These are phyloP conservation scores for Periphyllus acericola DNA, from an alignment of 2,888 invertebrate genomes.

Conservation along the genomic window DNA sequence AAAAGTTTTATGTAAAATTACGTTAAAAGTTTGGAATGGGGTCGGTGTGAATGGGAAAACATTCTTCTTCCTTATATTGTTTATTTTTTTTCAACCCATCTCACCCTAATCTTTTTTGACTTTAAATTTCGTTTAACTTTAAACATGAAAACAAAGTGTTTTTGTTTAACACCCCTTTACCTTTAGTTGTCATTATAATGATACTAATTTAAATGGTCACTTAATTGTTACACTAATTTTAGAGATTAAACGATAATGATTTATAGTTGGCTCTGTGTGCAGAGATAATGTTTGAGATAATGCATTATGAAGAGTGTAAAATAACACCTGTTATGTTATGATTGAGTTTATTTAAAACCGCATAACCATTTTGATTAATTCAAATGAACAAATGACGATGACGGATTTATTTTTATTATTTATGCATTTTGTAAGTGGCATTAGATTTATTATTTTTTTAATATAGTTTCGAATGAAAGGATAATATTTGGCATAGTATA, in stretches of 20 bases:
- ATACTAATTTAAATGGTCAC: conserved; percentile 22
- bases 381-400: not conserved
- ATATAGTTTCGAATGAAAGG: too few species aligned
- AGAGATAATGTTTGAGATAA: not conserved
- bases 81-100: conserved; percentile 33
- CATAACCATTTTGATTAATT: not conserved
- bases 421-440: not conserved
- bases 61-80: conserved; percentile 40
- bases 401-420: not conserved
- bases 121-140: conserved; percentile 45
- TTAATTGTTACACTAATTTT: conserved; percentile 1
- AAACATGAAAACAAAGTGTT: conserved; percentile 45
- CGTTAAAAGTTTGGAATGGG: conserved; percentile 38
- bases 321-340: not conserved
- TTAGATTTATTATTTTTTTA: too few species aligned
- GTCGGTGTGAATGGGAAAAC: conserved; percentile 29
- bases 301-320: not conserved
- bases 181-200: conserved; percentile 3
- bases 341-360: not conserved
- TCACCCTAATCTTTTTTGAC: conserved; percentile 51
- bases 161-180: conserved; percentile 6
- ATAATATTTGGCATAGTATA: too few species aligned
- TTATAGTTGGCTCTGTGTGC: not conserved
- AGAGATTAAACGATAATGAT: conserved; percentile 11
- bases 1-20: conserved; percentile 41